Evolutionary conservation across 2,797 vertebrate species (phyloP), one percentile per base, ranked within the genome.

Genomic region (Pelobates cultripes): DNA sequence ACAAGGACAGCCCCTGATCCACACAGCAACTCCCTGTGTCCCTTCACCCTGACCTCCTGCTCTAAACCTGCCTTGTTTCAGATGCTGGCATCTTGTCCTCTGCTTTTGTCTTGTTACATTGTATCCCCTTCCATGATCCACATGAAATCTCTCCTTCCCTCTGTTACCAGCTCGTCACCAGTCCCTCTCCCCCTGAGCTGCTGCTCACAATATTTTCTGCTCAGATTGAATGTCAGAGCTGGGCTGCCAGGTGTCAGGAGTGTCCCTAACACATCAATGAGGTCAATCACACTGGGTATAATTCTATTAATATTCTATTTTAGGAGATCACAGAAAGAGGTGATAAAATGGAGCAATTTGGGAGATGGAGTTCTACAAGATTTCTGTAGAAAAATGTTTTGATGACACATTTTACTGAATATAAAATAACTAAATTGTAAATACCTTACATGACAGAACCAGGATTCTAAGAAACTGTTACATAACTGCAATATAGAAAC

Each of bases 151-250:
- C n/a, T 74, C 63, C 73, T 17, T 64, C 61, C 7, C 28, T 14
- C 61, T 67, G 5, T 6, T 61, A 43, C 73, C 17, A 43, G 64
- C 43, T 60, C 63, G n/a, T n/a, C 42, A 8, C 15, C 47, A 28
- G n/a, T 40, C 63, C 14, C 13, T 64, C 77, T 55, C 73, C 67
- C 43, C 63, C 66, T 69, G 71, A 61, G 44, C n/a, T 42, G 60
- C 55, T 57, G 55, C 55, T 14, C 47, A 63, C 42, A 42, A 63
- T 66, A 76, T 81, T 76, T 71, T 67, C 79, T 77, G 69, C 70
- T 7, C 10, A 51, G 45, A 78, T 60, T 70, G 66, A 74, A 81
- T 75, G 79, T 78, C 75, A 75, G 13, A 42, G n/a, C 17, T 60
- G 78, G 73, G 47, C 47, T 51, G 47, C 47, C 47, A 6, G 47